Evolutionary conservation across 2,797 vertebrate species (phyloP), one percentile per base, ranked within the genome.

Genomic region (Trachops cirrhosus): DNA sequence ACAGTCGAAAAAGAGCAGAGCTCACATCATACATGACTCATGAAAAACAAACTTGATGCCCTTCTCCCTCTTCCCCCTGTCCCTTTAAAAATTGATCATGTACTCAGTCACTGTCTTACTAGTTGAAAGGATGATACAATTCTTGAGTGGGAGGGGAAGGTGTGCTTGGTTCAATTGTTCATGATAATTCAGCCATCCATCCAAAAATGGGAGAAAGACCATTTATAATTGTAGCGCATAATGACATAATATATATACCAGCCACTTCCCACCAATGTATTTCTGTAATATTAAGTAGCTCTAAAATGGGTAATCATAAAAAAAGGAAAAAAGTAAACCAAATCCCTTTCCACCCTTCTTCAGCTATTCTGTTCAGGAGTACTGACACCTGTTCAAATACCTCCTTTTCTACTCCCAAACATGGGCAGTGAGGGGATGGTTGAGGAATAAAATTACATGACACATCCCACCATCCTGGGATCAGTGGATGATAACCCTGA

Each of bases 1-100:
- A 85, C 75, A 44, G 41, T 59, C 89, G 90, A 75, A 73, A 86
- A 93, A 85, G 79, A 93, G 57, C 86, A 95, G 46, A 29, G 22
- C 57, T 93, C 78, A 79, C 92, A 86, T 96, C 50, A 32, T 73
- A 48, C 7, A 44, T 96, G 97, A 96, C 91, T 97, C 95, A 93
- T 70, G 64, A 32, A 37, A 74, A 92, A 85, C 78, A 78, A 85
- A 59, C 34, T 54, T 0, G 5, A 41, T 24, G 82, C 1, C 21
- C 71, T 78, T 57, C 54, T 82, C 9, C 37, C 71, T 96, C 78
- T 50, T 57, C n/a, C 44, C 37, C 37, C 46, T 62, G 50, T 77
- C 74, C 80, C 73, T 94, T 90, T 74, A 93, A 75, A 79, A 50
- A 29, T 9, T n/a, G 74, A 68, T 77, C 74, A 39, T 32, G 59